Conservation (phyloP, 1,140 invertebrate species). For the Drosophila pruinosa region DNA sequence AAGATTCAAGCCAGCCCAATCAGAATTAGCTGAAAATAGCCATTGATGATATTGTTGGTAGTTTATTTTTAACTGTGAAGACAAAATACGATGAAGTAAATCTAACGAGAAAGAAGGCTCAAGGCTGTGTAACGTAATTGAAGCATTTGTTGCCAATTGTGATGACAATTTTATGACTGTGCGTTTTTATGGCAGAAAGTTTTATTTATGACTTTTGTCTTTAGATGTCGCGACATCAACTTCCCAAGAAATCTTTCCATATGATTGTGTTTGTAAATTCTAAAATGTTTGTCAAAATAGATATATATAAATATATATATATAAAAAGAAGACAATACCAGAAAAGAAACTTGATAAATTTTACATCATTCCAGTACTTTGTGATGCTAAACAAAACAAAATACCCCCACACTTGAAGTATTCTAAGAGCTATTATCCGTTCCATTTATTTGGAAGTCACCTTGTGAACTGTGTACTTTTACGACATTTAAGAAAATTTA, state of each 20-base stretch:
- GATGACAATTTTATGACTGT: conserved; percentile 43
- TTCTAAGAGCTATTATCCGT: neutral
- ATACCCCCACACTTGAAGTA: neutral
- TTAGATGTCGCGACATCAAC: conserved; percentile 20
- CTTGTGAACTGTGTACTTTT: conserved; percentile 42
- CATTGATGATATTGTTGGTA: too few relatives aligned
- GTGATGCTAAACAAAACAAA: neutral
- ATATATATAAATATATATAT: neutral
- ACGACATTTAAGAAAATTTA: conserved; percentile 63
- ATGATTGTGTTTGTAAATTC: conserved; percentile 34
- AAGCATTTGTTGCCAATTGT: conserved; percentile 54
- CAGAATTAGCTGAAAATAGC: too few relatives aligned
- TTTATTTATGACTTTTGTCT: conserved; percentile 47
- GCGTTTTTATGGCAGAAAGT: conserved; percentile 56
- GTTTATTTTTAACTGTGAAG: neutral
- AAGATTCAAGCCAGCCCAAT: too few relatives aligned
- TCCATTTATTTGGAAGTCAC: conserved; percentile 29
- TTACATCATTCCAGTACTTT: neutral
- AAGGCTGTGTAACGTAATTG: neutral
- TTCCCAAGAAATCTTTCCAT: neutral
- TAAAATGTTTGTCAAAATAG: neutral
- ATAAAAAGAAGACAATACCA: neutral
- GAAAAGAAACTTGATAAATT: neutral
- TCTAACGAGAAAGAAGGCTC: neutral
- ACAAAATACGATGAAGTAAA: neutral